Percentiles rank a stretch among this genome's conserved stretches.
Conservation (phyloP, 37 sponge, comb jelly and placozoan genomes). For the Petrosia ficiformis region DNA sequence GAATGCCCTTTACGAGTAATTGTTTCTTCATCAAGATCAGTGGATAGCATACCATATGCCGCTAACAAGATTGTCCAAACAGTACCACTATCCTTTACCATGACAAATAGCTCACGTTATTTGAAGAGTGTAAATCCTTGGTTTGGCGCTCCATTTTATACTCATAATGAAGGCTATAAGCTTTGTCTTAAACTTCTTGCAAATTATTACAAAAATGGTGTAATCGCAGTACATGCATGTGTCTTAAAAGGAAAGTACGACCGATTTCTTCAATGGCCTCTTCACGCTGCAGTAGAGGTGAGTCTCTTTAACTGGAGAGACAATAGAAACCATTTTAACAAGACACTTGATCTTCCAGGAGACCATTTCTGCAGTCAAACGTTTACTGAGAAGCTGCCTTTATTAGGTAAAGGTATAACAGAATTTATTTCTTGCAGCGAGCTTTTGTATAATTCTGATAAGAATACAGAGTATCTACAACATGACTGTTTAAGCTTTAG, state of each 20-base stretch:
- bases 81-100: not conserved
- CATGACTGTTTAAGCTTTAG: not conserved
- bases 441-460: not conserved
- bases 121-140: not conserved
- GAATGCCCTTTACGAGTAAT: not conserved
- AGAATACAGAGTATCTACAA: not conserved
- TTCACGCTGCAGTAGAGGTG: not conserved
- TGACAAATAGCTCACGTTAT: not conserved
- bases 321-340: not conserved
- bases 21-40: not conserved
- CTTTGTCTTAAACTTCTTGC: not conserved
- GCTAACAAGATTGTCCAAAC: not conserved
- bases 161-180: conserved; percentile 1
- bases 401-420: not conserved
- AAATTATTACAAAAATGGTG: not conserved
- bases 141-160: conserved; percentile 5
- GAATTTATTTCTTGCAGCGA: not conserved
- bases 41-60: not conserved
- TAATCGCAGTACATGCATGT: not conserved
- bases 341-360: not conserved
- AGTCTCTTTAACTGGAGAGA: conserved; percentile 1
- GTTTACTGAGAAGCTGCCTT: not conserved
- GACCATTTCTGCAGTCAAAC: not conserved
- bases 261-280: not conserved
- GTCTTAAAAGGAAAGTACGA: conserved; percentile 5